Conservation (phyloP, 2,113 vertebrate species). For the Trachemys scripta region DNA sequence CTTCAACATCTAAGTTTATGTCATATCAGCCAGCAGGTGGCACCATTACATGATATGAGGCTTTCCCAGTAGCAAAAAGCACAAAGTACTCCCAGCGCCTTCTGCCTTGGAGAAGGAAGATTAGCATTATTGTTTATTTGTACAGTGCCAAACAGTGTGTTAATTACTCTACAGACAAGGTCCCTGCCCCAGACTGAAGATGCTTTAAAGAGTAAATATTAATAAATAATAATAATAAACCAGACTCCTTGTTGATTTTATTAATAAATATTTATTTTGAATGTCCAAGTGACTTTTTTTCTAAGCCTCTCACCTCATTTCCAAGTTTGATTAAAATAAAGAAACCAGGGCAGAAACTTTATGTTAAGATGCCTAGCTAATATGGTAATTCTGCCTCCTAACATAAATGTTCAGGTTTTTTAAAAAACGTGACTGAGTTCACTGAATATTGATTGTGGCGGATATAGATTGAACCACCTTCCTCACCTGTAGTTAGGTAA, state of each 20-base stretch:
- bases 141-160: neutral
- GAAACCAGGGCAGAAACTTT: no score
- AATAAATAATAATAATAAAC: neutral
- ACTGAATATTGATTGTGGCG: no score
- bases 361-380: neutral
- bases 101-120: neutral
- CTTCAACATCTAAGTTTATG: neutral
- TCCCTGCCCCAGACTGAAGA: neutral
- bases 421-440: neutral
- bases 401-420: neutral
- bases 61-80: neutral
- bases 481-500: neutral
- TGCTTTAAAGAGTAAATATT: neutral
- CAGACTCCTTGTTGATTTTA: no score
- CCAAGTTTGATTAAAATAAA: neutral
- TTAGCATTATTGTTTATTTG: neutral
- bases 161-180: neutral
- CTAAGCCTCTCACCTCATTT: neutral
- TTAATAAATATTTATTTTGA: neutral
- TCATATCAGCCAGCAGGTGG: neutral
- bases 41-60: neutral
- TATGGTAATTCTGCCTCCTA: neutral
- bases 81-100: neutral
- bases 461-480: neutral
- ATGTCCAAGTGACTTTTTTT: neutral